Percentiles rank a stretch among this genome's conserved stretches.
Evolutionary conservation across 2,888 invertebrate species (phyloP).

Genomic region (Platerodrilus igneus): DNA sequence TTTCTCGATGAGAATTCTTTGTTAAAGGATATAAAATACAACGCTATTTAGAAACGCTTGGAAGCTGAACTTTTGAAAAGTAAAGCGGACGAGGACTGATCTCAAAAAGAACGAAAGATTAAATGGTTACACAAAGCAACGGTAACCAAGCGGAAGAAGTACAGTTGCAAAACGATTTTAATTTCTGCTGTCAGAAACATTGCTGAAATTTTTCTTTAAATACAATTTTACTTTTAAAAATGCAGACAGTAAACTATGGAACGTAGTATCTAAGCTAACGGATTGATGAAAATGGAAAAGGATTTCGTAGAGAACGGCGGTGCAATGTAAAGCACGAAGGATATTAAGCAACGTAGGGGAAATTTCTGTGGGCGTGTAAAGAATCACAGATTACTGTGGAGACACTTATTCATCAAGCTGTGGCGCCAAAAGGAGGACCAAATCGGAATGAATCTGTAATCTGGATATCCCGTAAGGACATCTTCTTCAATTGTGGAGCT

Average conservation of each 20-base stretch:
- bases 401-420: constrained; percentile 23
- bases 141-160: constrained; percentile 25
- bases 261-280: constrained; percentile 9
- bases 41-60: constrained; percentile 22
- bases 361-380: constrained; percentile 21
- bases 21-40: constrained; percentile 23
- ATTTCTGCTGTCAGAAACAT: constrained; percentile 22
- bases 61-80: constrained; percentile 22
- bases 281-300: constrained; percentile 8
- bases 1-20: constrained; percentile 22
- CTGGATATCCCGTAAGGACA: constrained; percentile 16
- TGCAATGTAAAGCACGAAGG: constrained; percentile 12
- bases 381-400: constrained; percentile 24
- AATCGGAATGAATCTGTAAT: constrained; percentile 21
- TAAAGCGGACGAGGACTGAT: constrained; percentile 25
- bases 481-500: constrained; percentile 18
- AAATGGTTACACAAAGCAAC: constrained; percentile 26
- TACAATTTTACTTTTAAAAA: too few relatives aligned
- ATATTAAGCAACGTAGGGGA: constrained; percentile 20
- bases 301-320: constrained; percentile 6
- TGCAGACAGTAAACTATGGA: too few relatives aligned
- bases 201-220: constrained; percentile 12
- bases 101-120: constrained; percentile 24
- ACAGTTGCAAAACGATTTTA: constrained; percentile 21
- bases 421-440: constrained; percentile 19